Percentiles rank a stretch among this genome's conserved stretches.
Conservation (phyloP, 2,113 vertebrate genomes). For the Prochilodus magdalenae region DNA sequence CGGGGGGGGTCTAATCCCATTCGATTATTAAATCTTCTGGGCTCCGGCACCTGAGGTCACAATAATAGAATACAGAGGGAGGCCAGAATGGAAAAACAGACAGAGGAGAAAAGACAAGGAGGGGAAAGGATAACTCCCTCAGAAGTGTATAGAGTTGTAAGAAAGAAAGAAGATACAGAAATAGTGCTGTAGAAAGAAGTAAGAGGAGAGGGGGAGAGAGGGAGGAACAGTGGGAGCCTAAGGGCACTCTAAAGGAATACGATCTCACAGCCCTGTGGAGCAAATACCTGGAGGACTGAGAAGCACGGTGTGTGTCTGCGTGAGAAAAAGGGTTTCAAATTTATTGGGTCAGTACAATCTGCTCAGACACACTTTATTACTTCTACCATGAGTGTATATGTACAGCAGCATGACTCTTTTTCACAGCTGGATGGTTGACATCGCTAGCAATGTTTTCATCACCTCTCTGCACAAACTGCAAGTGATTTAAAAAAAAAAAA, state of each 20-base stretch:
- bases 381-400: background rate
- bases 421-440: background rate
- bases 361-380: slow-evolving; percentile 5
- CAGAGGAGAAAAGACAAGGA: slow-evolving; percentile 5
- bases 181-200: background rate
- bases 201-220: background rate
- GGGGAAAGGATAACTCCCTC: slow-evolving; percentile 13
- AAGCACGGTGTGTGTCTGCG: slow-evolving; percentile 1
- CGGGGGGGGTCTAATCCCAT: slow-evolving; percentile 52
- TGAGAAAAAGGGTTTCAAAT: background rate
- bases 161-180: background rate
- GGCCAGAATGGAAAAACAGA: slow-evolving; percentile 30
- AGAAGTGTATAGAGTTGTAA: background rate
- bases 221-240: slow-evolving; percentile 47
- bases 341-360: slow-evolving; percentile 18
- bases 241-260: slow-evolving; percentile 59
- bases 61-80: slow-evolving; percentile 53
- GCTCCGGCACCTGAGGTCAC: slow-evolving; percentile 51
- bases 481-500: no score
- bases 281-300: slow-evolving; percentile 30
- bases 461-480: no score
- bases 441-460: background rate
- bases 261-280: slow-evolving; percentile 57
- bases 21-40: slow-evolving; percentile 60
- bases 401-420: background rate